A percentile compares a stretch with the other conserved stretches of the same genome.
Conservation (phyloP, 2,113 vertebrate genomes). For the Phaethornis superciliosus region DNA sequence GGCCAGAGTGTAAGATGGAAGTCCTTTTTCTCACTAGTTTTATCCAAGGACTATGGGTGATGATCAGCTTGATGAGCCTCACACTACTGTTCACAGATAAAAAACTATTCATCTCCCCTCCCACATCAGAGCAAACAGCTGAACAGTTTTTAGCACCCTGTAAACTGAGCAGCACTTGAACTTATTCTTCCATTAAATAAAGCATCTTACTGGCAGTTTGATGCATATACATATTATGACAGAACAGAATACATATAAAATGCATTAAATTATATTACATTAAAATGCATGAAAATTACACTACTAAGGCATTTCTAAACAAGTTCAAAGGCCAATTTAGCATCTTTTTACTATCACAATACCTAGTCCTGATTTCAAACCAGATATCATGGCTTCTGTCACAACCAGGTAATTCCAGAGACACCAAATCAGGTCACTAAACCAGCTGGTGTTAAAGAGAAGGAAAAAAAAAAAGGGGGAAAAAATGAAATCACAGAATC, state of each 20-base stretch:
- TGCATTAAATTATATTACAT: neutral
- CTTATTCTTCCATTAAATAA: neutral
- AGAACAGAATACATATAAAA: neutral
- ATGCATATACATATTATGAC: neutral
- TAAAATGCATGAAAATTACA: no score
- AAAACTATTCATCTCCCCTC: neutral
- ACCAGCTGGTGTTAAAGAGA: neutral
- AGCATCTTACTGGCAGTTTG: neutral
- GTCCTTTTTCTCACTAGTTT: neutral
- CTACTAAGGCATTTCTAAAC: neutral
- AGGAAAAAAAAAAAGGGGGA: no score
- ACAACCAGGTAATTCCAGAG: neutral
- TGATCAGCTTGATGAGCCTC: neutral
- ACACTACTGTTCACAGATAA: rapidly evolving
- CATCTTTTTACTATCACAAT: neutral
- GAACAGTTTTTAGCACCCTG: neutral
- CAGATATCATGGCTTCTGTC: neutral
- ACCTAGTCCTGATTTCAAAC: neutral
- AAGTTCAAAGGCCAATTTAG: neutral
- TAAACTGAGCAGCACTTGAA: neutral
- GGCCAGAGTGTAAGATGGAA: neutral
- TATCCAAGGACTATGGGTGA: neutral
- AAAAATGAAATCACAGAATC: no score
- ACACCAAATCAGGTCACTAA: conserved; percentile 19
- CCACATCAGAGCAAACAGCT: neutral